Conservation (phyloP, 2,888 invertebrate species). For the Leucoma salicis region DNA sequence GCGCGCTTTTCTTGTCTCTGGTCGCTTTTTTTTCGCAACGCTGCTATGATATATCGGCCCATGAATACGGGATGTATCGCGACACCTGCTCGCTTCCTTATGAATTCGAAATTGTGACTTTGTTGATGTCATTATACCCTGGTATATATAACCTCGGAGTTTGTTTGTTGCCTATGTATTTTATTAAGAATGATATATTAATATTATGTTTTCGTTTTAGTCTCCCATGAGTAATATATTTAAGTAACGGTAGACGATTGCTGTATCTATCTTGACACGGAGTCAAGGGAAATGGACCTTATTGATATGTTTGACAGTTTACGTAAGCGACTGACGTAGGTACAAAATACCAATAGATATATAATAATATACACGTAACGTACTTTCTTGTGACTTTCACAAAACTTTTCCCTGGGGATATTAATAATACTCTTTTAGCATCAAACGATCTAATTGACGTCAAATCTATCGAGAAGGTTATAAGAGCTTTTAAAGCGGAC, state of each 20-base stretch:
- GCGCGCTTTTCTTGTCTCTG: slow-evolving; percentile 48
- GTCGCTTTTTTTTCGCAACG: slow-evolving; percentile 46
- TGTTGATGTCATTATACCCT: slow-evolving; percentile 58
- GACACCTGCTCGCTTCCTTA: slow-evolving; percentile 73
- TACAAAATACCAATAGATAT: slow-evolving; percentile 1
- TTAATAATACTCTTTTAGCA: slow-evolving; percentile 25
- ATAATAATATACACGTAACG: too few species aligned
- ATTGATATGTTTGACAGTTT: slow-evolving; percentile 17
- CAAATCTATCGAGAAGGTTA: slow-evolving; percentile 35
- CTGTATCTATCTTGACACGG: slow-evolving; percentile 6
- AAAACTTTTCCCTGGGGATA: slow-evolving; percentile 9
- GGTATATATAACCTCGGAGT: slow-evolving; percentile 35
- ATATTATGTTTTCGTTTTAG: slow-evolving; percentile 22
- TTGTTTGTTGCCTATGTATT: slow-evolving; percentile 26
- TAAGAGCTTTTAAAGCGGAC: slow-evolving; percentile 37
- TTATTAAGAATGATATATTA: slow-evolving; percentile 25
- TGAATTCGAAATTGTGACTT: slow-evolving; percentile 72
- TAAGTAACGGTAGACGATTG: slow-evolving; percentile 9
- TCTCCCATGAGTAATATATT: slow-evolving; percentile 13
- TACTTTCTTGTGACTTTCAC: slow-evolving; percentile 1
- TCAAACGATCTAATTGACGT: slow-evolving; percentile 34
- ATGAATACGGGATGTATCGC: slow-evolving; percentile 78
- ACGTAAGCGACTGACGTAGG: slow-evolving; percentile 7
- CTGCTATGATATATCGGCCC: slow-evolving; percentile 75
- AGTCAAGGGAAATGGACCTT: background rate